A percentile compares a stretch with the other conserved stretches of the same genome.
Evolutionary conservation across 2,888 invertebrate genomes (phyloP).

Genomic region (Ochlodes sylvanus): DNA sequence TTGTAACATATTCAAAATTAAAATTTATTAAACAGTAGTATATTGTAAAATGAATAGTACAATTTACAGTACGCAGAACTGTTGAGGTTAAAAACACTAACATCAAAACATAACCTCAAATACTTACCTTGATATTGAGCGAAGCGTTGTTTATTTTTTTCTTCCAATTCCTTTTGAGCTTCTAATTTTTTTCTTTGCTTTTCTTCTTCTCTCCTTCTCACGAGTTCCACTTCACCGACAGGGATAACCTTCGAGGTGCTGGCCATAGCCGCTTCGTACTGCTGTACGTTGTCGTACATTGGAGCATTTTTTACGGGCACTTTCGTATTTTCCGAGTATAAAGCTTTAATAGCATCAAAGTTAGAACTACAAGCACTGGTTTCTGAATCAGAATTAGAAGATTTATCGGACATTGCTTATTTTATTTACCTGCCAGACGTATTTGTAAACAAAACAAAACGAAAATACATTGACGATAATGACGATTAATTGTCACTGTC

Average conservation of each 20-base stretch:
- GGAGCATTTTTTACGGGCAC: conserved; percentile 85
- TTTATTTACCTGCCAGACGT: conserved; percentile 12
- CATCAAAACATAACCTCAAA: conserved; percentile 69
- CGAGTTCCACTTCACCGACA: conserved; percentile 60
- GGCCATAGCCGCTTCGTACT: conserved; percentile 75
- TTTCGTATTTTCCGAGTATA: conserved; percentile 84
- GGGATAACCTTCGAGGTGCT: conserved; percentile 52
- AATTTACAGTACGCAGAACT: too few relatives aligned
- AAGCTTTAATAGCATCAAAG: conserved; percentile 89
- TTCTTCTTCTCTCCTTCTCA: conserved; percentile 64
- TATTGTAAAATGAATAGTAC: too few relatives aligned
- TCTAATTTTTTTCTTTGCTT: conserved; percentile 59
- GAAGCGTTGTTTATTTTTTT: conserved; percentile 73
- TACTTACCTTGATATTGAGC: conserved; percentile 68
- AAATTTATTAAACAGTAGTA: too few relatives aligned
- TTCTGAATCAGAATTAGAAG: conserved; percentile 74
- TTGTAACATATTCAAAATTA: too few relatives aligned
- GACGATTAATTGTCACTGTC: too few relatives aligned
- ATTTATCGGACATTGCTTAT: conserved; percentile 63
- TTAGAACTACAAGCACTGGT: conserved; percentile 70
- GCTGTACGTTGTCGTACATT: conserved; percentile 88
- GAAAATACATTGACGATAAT: too few relatives aligned
- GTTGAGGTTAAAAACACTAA: neutral
- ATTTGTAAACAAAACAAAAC: conserved; percentile 35
- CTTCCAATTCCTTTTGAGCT: conserved; percentile 57